Conservation (phyloP, 1,140 invertebrate genomes). For the Drosophila kohkoa region DNA sequence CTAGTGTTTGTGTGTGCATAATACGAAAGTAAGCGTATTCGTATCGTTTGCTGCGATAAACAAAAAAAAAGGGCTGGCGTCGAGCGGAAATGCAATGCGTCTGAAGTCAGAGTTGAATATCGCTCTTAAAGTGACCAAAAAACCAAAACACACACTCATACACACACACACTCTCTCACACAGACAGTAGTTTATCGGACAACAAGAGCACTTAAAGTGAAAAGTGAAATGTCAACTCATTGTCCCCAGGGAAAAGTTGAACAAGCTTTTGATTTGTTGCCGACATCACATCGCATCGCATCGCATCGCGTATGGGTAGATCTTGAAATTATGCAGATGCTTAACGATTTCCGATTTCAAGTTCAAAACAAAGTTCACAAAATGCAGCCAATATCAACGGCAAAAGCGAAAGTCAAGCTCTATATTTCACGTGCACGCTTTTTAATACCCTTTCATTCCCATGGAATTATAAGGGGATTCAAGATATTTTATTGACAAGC, state of each 20-base stretch:
- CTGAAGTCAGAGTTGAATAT: conserved; percentile 10
- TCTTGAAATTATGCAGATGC: conserved; percentile 65
- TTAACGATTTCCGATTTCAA: conserved; percentile 63
- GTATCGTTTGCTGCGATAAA: conserved; percentile 47
- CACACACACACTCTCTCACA: conserved; percentile 16
- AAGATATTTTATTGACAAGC: neutral
- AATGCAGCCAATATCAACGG: conserved; percentile 20
- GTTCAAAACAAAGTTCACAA: conserved; percentile 72
- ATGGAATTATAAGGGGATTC: neutral
- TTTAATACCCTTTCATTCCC: neutral
- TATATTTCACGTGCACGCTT: neutral
- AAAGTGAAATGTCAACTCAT: conserved; percentile 77
- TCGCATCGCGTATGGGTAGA: conserved; percentile 1
- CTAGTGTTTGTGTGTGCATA: neutral
- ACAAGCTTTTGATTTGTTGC: conserved; percentile 71
- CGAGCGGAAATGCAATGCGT: conserved; percentile 52
- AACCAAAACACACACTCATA: neutral
- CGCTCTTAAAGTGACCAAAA: conserved; percentile 36
- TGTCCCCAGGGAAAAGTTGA: conserved; percentile 62
- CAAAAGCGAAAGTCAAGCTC: conserved; percentile 10
- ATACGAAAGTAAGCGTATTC: too few relatives aligned
- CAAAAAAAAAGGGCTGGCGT: conserved; percentile 29
- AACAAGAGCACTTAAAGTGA: conserved; percentile 73
- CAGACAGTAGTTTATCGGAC: conserved; percentile 53
- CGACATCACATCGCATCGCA: conserved; percentile 24